Evolutionary conservation across 2,113 vertebrate genomes (phyloP).

Genomic region (Corydoras maculifer): DNA sequence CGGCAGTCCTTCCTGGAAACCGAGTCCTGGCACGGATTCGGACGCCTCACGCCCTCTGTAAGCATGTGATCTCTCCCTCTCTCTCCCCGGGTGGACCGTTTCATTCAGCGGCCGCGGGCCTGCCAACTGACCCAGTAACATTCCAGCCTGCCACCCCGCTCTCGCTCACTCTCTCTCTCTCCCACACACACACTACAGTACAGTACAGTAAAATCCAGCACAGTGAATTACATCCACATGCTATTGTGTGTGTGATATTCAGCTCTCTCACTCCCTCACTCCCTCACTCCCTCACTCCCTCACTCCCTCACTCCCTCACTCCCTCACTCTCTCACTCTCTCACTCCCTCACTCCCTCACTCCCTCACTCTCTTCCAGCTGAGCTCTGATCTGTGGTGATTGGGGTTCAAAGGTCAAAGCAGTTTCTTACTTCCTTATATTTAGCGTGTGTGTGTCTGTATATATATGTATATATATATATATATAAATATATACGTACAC

Average conservation of each 20-base stretch:
- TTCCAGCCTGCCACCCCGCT: not conserved
- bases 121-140: constrained; percentile 10
- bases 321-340: not conserved
- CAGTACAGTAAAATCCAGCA: not conserved
- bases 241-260: not conserved
- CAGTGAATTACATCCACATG: not conserved
- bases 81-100: not conserved
- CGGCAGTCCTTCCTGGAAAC: not conserved
- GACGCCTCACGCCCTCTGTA: not conserved
- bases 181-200: constrained; percentile 1
- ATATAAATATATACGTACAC: too few relatives aligned
- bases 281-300: not conserved
- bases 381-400: constrained; percentile 28
- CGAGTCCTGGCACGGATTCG: not conserved
- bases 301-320: not conserved
- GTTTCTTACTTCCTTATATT: too few relatives aligned
- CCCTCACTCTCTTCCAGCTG: constrained; percentile 25
- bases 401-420: constrained; percentile 37
- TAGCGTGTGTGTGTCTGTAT: too few relatives aligned
- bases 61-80: constrained; percentile 10
- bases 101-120: constrained; percentile 18
- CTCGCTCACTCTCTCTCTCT: not conserved
- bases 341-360: not conserved
- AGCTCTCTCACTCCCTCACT: not conserved
- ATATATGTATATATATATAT: too few relatives aligned